Evolutionary conservation across 37 sponge, comb jelly and placozoan species (phyloP).

Genomic region (Hexactinellida sp.): DNA sequence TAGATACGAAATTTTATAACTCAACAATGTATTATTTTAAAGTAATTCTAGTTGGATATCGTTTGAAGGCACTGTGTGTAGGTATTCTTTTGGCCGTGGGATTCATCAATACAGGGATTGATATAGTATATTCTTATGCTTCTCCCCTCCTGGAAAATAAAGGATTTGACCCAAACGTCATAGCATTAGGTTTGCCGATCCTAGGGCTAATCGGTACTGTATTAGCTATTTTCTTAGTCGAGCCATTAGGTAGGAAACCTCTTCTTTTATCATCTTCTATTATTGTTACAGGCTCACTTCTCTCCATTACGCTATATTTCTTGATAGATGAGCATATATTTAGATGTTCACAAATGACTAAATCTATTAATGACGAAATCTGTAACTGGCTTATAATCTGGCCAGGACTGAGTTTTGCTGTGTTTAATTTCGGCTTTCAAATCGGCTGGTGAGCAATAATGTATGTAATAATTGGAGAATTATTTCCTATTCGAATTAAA

Average conservation of each 20-base stretch:
- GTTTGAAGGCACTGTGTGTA: not conserved
- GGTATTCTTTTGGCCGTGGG: not conserved
- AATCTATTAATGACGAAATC: not conserved
- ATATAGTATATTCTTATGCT: not conserved
- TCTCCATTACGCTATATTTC: not conserved
- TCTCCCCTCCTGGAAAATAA: not conserved
- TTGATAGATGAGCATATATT: not conserved
- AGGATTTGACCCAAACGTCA: not conserved
- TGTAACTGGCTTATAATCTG: not conserved
- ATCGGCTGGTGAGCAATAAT: not conserved
- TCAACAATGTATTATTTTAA: too few species aligned
- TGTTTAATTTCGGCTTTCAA: not conserved
- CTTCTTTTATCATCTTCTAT: not conserved
- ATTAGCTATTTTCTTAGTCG: not conserved
- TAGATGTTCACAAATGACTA: not conserved
- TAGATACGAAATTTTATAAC: not conserved
- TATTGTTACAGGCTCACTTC: not conserved
- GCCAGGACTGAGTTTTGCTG: not conserved
- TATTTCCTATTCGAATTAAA: not conserved
- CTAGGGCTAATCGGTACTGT: not conserved
- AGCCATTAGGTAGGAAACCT: not conserved
- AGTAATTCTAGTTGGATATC: not conserved
- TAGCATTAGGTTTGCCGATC: not conserved
- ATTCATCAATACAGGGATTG: not conserved
- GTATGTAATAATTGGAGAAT: not conserved